Evolutionary conservation across 2,113 vertebrate species (phyloP).

Genomic region (Nothoprocta perdicaria): DNA sequence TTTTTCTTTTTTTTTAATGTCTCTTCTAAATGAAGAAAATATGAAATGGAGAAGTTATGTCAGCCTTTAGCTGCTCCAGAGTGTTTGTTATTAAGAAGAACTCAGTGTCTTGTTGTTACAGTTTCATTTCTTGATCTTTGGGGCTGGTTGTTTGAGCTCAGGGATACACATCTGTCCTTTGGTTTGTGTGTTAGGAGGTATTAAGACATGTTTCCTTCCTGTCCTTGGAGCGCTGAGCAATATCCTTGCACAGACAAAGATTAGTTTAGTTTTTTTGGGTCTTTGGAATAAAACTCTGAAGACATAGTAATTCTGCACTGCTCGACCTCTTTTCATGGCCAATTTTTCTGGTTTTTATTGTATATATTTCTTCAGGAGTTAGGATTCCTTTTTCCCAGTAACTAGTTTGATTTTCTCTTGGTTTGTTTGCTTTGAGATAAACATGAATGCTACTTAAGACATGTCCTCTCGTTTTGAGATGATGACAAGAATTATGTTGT

Average conservation of each 20-base stretch:
- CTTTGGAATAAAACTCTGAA: neutral
- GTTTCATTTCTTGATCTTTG: constrained; percentile 50
- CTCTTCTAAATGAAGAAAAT: constrained; percentile 24
- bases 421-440: constrained; percentile 10
- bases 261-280: neutral
- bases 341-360: neutral
- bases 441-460: neutral
- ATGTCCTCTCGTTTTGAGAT: neutral
- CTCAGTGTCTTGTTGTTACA: neutral
- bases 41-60: neutral
- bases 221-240: neutral
- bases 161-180: constrained; percentile 50
- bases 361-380: neutral
- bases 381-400: neutral
- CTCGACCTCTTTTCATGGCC: neutral
- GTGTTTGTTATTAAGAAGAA: constrained; percentile 41
- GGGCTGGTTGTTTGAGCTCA: constrained; percentile 3
- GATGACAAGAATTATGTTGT: neutral
- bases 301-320: neutral
- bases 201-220: neutral
- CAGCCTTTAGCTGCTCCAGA: neutral
- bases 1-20: neutral
- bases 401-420: neutral
- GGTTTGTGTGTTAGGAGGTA: constrained; percentile 40
- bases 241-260: neutral